phyloP scores from a whole-genome alignment of 2,888 invertebrate species.

The Cantharis rufa region DNA sequence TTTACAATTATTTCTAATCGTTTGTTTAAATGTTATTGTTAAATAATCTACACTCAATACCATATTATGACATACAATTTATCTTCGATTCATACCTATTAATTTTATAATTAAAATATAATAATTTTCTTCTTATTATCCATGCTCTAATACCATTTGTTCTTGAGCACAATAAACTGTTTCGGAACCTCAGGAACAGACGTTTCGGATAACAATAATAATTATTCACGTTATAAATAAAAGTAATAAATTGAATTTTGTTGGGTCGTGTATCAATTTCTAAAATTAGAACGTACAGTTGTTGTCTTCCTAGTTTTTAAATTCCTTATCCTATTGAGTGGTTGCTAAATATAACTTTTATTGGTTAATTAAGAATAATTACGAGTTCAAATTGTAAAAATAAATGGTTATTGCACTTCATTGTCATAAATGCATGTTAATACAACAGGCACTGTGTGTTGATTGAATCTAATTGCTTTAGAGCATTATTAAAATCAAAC shows the following conservation, averaged over 20 bases:
- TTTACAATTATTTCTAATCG: too few relatives aligned
- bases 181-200: background rate
- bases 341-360: conserved; percentile 2
- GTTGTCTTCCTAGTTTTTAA: background rate
- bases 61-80: too few relatives aligned
- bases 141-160: too few relatives aligned
- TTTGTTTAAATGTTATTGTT: too few relatives aligned
- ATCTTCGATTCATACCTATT: too few relatives aligned
- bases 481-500: background rate
- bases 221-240: background rate
- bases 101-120: too few relatives aligned
- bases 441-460: background rate
- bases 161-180: too few relatives aligned
- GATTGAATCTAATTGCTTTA: background rate
- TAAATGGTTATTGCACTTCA: background rate
- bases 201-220: background rate
- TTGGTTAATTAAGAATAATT: background rate
- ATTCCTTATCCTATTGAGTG: background rate
- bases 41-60: too few relatives aligned
- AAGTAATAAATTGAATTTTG: background rate
- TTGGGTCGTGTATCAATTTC: background rate
- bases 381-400: background rate
- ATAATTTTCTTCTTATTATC: too few relatives aligned
- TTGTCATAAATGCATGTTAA: background rate
- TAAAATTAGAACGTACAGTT: background rate